These are phyloP conservation scores for Achroia grisella DNA, from an alignment of 1,140 invertebrate species.

Conservation along the genomic window DNA sequence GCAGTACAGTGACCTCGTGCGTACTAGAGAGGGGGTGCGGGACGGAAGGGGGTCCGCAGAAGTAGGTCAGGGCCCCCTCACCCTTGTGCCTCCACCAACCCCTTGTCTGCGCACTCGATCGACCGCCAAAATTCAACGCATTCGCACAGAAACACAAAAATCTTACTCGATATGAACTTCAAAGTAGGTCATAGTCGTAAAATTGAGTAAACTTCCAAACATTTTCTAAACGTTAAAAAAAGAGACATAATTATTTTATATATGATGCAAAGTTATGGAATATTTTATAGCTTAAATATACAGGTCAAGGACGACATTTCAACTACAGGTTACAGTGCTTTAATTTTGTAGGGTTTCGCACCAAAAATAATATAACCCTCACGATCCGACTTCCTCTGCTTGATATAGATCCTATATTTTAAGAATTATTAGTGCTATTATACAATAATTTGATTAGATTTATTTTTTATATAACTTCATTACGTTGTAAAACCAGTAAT, in stretches of 20 bases:
- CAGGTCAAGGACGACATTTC: too few relatives aligned
- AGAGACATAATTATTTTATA: background rate
- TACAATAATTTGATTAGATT: too few relatives aligned
- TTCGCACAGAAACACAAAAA: constrained; percentile 28
- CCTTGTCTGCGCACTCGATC: constrained; percentile 37
- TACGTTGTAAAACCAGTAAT: too few relatives aligned
- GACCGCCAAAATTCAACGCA: constrained; percentile 59
- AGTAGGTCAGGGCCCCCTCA: constrained; percentile 52
- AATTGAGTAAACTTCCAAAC: background rate
- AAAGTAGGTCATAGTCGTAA: constrained; percentile 1
- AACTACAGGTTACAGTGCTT: too few relatives aligned
- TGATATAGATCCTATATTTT: too few relatives aligned
- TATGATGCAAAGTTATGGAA: background rate
- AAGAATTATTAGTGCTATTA: too few relatives aligned
- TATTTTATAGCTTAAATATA: too few relatives aligned
- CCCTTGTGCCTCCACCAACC: constrained; percentile 9
- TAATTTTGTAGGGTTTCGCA: too few relatives aligned
- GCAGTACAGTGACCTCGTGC: constrained; percentile 68
- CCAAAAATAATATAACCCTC: too few relatives aligned
- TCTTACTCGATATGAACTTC: constrained; percentile 3
- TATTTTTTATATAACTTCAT: too few relatives aligned
- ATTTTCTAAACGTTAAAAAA: too few relatives aligned
- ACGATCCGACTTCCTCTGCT: too few relatives aligned
- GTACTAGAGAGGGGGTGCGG: constrained; percentile 41
- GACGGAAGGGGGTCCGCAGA: constrained; percentile 15